Evolutionary conservation across 2,888 invertebrate genomes (phyloP).

Genomic region (Trichogramma evanescens): DNA sequence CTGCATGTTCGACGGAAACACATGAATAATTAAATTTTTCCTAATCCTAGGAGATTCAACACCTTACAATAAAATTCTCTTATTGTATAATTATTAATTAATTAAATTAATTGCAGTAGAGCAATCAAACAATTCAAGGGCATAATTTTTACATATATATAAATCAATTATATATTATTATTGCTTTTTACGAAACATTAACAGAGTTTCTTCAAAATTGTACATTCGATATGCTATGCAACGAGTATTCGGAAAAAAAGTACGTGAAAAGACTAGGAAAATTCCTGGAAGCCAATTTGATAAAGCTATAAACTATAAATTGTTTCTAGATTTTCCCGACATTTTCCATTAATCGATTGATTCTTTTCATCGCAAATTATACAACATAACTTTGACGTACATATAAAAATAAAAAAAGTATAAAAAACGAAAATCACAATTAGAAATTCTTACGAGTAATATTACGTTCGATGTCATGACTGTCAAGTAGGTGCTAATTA

Average conservation of each 20-base stretch:
- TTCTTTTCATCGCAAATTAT: constrained; percentile 12
- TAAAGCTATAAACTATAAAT: constrained; percentile 21
- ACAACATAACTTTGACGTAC: constrained; percentile 13
- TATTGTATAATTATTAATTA: constrained; percentile 2
- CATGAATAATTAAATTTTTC: no score
- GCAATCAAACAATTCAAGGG: no score
- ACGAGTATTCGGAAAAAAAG: constrained; percentile 3
- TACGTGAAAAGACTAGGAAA: constrained; percentile 17
- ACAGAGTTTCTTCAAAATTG: no score
- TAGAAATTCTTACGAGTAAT: constrained; percentile 11
- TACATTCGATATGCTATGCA: constrained; percentile 6
- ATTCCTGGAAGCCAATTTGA: constrained; percentile 7
- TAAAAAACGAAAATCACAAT: constrained; percentile 22
- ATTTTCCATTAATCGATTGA: constrained; percentile 11
- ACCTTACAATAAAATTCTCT: no score
- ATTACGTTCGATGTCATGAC: constrained; percentile 11
- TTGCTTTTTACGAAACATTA: no score
- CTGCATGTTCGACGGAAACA: not conserved
- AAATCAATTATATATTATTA: no score
- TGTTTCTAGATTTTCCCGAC: constrained; percentile 12
- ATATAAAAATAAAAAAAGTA: constrained; percentile 20
- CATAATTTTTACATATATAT: no score
- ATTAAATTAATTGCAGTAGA: not conserved
- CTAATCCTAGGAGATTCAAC: no score
- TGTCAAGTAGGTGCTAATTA: constrained; percentile 18